These are phyloP conservation scores for Maniola hyperantus DNA, from an alignment of 2,888 invertebrate genomes.

Conservation along the genomic window DNA sequence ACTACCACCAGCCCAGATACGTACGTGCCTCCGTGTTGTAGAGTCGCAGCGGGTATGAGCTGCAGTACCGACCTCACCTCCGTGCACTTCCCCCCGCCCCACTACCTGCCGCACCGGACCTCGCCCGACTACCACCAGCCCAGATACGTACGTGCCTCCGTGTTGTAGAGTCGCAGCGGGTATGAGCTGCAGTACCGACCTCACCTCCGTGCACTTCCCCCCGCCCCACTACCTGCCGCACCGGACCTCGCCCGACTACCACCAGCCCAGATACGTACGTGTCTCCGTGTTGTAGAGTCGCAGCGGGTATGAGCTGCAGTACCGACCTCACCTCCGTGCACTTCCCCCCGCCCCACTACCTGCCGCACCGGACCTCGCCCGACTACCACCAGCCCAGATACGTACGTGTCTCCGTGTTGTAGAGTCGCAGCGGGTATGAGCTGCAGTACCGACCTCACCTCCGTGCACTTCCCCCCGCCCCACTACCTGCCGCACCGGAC, in stretches of 20 bases:
- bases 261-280: slow-evolving; percentile 58
- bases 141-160: slow-evolving; percentile 50
- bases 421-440: slow-evolving; percentile 84
- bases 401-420: slow-evolving; percentile 41
- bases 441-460: slow-evolving; percentile 91
- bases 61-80: slow-evolving; percentile 93
- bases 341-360: slow-evolving; percentile 36
- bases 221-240: slow-evolving; percentile 84
- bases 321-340: slow-evolving; percentile 92
- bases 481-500: slow-evolving; percentile 83
- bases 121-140: slow-evolving; percentile 6
- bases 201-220: slow-evolving; percentile 87
- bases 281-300: not conserved
- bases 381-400: slow-evolving; percentile 77
- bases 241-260: slow-evolving; percentile 87
- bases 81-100: slow-evolving; percentile 87
- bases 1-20: slow-evolving; percentile 62
- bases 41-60: slow-evolving; percentile 49
- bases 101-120: slow-evolving; percentile 39
- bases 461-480: slow-evolving; percentile 59
- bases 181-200: slow-evolving; percentile 88
- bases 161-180: not conserved
- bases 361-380: slow-evolving; percentile 87
- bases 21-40: not conserved
- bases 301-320: not conserved